Conservation (phyloP, 2,888 invertebrate genomes). For the Cordilura impudica region DNA sequence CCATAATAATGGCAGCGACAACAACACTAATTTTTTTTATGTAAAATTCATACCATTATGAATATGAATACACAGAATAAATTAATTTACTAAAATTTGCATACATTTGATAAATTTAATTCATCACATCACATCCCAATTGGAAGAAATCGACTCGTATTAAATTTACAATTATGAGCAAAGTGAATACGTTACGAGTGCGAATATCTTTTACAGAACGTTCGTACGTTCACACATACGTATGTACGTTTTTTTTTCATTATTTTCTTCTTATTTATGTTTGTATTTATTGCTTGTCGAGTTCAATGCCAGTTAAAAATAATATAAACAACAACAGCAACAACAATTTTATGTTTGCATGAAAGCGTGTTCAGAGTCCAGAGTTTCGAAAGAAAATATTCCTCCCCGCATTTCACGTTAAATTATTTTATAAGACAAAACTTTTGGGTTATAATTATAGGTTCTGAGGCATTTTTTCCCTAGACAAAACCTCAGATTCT, state of each 20-base stretch:
- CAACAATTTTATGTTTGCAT: background rate
- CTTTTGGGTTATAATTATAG: too few relatives aligned
- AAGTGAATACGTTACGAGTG: background rate
- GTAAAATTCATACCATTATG: background rate
- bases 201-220: too few relatives aligned
- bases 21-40: background rate
- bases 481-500: too few relatives aligned
- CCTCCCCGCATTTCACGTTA: too few relatives aligned
- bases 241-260: background rate
- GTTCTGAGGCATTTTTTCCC: too few relatives aligned
- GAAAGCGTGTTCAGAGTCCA: background rate
- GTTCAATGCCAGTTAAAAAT: constrained; percentile 61
- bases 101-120: constrained; percentile 40
- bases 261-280: too few relatives aligned
- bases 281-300: constrained; percentile 48
- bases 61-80: background rate
- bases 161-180: constrained; percentile 19
- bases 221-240: background rate
- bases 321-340: constrained; percentile 13
- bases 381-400: too few relatives aligned
- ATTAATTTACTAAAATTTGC: constrained; percentile 7
- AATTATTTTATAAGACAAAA: too few relatives aligned
- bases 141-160: constrained; percentile 14
- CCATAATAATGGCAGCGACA: constrained; percentile 7
- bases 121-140: constrained; percentile 49